phyloP scores from a whole-genome alignment of 2,113 vertebrate species.

The Mesitornis unicolor region DNA sequence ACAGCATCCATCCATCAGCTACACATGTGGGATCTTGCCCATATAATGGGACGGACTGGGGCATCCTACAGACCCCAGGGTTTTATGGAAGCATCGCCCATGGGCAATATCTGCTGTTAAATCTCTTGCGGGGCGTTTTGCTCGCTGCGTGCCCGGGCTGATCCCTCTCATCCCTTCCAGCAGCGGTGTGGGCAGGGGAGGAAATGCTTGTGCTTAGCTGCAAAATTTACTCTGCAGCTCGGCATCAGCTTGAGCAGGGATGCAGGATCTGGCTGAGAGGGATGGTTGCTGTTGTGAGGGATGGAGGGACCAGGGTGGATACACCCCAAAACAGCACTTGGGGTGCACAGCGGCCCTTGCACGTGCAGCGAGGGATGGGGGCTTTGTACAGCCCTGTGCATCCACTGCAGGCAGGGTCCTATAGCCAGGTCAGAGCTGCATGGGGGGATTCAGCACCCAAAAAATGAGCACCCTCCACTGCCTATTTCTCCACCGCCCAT shows the following conservation, averaged over 20 bases:
- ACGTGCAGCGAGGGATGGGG: accelerated
- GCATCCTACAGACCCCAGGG: background rate
- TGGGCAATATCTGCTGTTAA: accelerated
- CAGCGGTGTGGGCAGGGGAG: background rate
- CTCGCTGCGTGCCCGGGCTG: background rate
- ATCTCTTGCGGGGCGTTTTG: accelerated
- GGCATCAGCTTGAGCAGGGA: background rate
- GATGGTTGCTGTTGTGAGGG: accelerated
- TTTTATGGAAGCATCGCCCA: background rate
- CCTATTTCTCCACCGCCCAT: accelerated
- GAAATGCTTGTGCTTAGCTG: background rate
- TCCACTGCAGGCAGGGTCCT: accelerated
- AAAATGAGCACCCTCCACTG: background rate
- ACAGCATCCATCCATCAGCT: background rate
- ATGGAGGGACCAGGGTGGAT: background rate
- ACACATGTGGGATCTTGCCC: accelerated
- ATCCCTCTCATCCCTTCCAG: background rate
- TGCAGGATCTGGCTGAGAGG: background rate
- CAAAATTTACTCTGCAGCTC: background rate
- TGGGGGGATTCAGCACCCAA: background rate
- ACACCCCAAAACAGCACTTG: accelerated
- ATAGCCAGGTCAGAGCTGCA: background rate
- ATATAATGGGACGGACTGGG: accelerated
- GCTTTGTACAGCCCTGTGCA: background rate
- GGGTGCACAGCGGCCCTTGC: accelerated